A percentile compares a stretch with the other conserved stretches of the same genome.
These are phyloP conservation scores for Pteruthius melanotis DNA, from an alignment of 2,113 vertebrate species.

Conservation along the genomic window DNA sequence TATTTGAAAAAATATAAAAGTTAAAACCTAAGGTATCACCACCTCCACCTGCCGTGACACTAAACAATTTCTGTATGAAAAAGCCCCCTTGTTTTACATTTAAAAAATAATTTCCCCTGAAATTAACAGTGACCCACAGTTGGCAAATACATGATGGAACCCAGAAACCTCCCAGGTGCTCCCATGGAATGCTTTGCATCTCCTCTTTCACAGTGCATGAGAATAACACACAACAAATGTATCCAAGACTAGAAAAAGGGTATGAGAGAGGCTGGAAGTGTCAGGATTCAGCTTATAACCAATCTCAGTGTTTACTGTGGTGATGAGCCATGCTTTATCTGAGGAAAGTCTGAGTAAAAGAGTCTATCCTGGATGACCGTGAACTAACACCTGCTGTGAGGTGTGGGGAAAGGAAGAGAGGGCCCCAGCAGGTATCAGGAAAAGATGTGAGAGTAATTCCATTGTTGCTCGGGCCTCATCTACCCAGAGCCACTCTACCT, in stretches of 20 bases:
- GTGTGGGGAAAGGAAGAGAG: neutral
- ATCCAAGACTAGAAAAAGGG: neutral
- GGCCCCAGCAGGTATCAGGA: neutral
- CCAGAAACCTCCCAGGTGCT: neutral
- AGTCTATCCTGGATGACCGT: neutral
- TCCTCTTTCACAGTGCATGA: neutral
- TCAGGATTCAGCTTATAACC: neutral
- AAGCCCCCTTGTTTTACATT: neutral
- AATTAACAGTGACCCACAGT: neutral
- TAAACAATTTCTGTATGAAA: neutral
- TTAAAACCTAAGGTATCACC: no score
- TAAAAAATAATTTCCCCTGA: neutral
- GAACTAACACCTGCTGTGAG: neutral
- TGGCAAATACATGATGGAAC: neutral
- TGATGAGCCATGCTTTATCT: neutral
- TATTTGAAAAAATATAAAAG: no score
- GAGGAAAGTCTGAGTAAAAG: neutral
- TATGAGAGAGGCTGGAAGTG: neutral
- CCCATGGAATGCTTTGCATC: neutral
- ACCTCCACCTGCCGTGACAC: no score
- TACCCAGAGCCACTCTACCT: neutral
- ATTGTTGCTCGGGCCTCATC: neutral
- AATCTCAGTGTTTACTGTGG: rapidly evolving
- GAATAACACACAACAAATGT: neutral
- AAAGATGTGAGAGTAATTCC: neutral